A percentile compares a stretch with the other conserved stretches of the same genome.
phyloP scores from a whole-genome alignment of 2,797 vertebrate species.

The Hipposideros larvatus region DNA sequence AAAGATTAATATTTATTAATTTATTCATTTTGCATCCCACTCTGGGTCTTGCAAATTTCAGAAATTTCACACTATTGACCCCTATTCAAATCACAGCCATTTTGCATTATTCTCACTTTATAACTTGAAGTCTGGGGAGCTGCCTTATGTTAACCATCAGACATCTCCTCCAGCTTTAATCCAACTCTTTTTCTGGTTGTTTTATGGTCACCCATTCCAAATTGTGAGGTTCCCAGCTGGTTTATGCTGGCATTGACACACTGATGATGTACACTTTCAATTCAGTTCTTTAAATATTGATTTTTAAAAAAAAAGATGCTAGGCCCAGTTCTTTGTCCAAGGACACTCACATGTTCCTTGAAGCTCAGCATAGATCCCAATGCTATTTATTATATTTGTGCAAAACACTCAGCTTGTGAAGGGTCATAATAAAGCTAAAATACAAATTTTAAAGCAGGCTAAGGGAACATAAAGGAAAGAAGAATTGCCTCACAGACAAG shows the following conservation, averaged over 20 bases:
- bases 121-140: background rate
- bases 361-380: background rate
- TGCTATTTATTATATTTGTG: constrained; percentile 1
- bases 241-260: background rate
- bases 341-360: background rate
- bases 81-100: background rate
- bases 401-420: background rate
- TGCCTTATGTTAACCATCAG: background rate
- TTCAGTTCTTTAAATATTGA: background rate
- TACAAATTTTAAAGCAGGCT: background rate
- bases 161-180: background rate
- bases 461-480: background rate
- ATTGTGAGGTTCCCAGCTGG: background rate
- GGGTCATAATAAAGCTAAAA: constrained; percentile 27
- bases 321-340: background rate
- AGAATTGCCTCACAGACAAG: background rate
- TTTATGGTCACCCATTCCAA: background rate
- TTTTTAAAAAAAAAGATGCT: background rate
- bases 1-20: background rate
- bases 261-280: background rate
- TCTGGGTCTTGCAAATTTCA: background rate
- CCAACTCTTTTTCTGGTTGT: background rate
- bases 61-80: background rate
- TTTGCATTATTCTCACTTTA: background rate
- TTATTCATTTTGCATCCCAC: background rate